Conservation (phyloP, 2,888 invertebrate genomes). For the Cheilosia urbana region DNA sequence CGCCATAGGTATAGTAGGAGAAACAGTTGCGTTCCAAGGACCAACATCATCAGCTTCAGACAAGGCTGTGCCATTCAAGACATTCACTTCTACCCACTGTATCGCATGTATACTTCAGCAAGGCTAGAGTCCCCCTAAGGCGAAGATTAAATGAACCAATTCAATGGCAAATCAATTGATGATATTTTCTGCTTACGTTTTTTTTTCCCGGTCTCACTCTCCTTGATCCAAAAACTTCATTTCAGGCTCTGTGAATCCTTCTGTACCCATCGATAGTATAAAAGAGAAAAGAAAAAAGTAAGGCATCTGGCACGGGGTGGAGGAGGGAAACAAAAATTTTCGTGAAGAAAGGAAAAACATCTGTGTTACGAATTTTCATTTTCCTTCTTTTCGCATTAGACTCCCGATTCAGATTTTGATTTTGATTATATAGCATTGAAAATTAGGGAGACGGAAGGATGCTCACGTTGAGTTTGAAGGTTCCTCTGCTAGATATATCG, state of each 20-base stretch:
- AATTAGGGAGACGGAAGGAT: slow-evolving; percentile 74
- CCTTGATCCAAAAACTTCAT: slow-evolving; percentile 33
- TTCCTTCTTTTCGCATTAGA: slow-evolving; percentile 42
- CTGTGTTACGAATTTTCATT: slow-evolving; percentile 70
- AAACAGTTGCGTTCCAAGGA: slow-evolving; percentile 59
- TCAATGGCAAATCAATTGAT: slow-evolving; percentile 76
- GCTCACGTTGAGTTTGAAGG: slow-evolving; percentile 71
- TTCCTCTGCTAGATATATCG: slow-evolving; percentile 35
- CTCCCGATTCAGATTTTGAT: slow-evolving; percentile 66
- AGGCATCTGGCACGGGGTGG: neutral
- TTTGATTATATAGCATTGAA: slow-evolving; percentile 74
- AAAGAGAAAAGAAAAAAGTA: slow-evolving; percentile 28
- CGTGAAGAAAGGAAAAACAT: slow-evolving; percentile 61
- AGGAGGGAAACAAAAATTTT: slow-evolving; percentile 4
- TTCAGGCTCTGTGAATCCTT: slow-evolving; percentile 55
- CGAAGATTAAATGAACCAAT: slow-evolving; percentile 75
- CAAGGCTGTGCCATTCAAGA: slow-evolving; percentile 40
- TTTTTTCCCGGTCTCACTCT: neutral
- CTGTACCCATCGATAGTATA: slow-evolving; percentile 3
- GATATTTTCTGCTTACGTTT: slow-evolving; percentile 75
- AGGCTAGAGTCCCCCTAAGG: slow-evolving; percentile 50
- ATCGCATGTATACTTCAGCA: slow-evolving; percentile 37
- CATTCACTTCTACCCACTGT: neutral
- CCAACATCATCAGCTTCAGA: slow-evolving; percentile 48
- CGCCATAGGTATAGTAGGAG: slow-evolving; percentile 5